Evolutionary conservation across 2,888 invertebrate species (phyloP), one percentile per base, ranked within the genome.

Genomic region (Apotomis turbidana): DNA sequence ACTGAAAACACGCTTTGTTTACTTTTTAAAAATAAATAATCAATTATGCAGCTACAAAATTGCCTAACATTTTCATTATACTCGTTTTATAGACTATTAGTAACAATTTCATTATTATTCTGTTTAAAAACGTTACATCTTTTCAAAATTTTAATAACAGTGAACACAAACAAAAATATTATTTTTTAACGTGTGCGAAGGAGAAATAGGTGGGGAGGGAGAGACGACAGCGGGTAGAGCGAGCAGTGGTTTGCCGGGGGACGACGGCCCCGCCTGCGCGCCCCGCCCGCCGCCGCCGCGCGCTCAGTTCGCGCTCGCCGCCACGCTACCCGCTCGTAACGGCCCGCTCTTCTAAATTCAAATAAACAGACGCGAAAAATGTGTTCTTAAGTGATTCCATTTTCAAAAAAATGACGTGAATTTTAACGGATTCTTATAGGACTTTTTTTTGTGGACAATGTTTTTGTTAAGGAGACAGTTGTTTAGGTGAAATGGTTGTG

Each of bases 211-310:
- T 79, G 84, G 82, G 81, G 80, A 78, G 82, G 79, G 77, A 76
- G 74, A 80, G 84, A 89, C 85, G 87, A 86, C 90, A 89, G 91
- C 90, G 89, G 91, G 90, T 84, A 85, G 86, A 79, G 83, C 86
- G 85, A 83, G 86, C 83, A 90, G 87, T 90, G 90, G 89, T 80
- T 84, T 78, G 78, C 78, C 81, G 84, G 88, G 86, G 84, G 81
- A 85, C 82, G 81, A 85, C 82, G 81, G 80, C 80, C 78, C 76
- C 79, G 76, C 77, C 80, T 52, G 67, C 67, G 71, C 79, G 83
- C 82, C 77, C 81, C 83, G 82, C 82, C 83, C 81, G 80, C 80
- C 80, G 77, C 75, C 77, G 74, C 77, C 73, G 73, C 74, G 77
- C 74, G 76, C 79, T 77, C 77, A 72, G 75, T 77, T 74, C 78